phyloP scores from a whole-genome alignment of 2,113 vertebrate species.

The Acinonyx jubatus region DNA sequence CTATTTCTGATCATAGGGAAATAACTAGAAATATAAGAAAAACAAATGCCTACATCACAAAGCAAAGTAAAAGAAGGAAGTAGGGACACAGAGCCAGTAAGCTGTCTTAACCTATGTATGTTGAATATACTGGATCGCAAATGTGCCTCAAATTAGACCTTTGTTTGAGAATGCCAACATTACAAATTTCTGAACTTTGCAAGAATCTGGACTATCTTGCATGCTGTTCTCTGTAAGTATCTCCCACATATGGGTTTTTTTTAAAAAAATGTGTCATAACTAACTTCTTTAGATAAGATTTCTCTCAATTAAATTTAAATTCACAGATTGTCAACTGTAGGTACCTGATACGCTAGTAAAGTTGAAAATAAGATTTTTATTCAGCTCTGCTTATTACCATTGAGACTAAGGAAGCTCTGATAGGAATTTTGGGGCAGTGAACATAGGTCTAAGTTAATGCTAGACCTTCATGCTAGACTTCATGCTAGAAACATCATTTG shows the following conservation, averaged over 20 bases:
- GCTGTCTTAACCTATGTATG: neutral
- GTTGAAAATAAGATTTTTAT: slow-evolving; percentile 2
- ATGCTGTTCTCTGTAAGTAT: neutral
- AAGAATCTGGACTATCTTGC: slow-evolving; percentile 25
- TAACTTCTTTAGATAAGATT: slow-evolving; percentile 38
- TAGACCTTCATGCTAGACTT: neutral
- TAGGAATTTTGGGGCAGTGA: neutral
- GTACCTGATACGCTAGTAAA: neutral
- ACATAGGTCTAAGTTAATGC: neutral
- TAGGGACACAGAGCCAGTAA: neutral
- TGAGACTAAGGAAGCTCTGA: neutral
- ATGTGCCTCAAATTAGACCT: slow-evolving; percentile 3
- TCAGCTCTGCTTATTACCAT: neutral
- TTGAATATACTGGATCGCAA: neutral
- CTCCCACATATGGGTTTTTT: slow-evolving; percentile 25
- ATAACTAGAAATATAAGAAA: slow-evolving; percentile 3
- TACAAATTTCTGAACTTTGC: slow-evolving; percentile 39
- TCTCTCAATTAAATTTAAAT: slow-evolving; percentile 59
- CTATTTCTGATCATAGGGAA: neutral
- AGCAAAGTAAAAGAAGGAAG: neutral
- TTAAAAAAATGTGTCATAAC: slow-evolving; percentile 26
- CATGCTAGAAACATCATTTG: neutral
- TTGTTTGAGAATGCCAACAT: neutral
- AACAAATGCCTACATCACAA: neutral
- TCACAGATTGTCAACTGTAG: slow-evolving; percentile 18